Conservation (phyloP, 1,140 invertebrate genomes). For the Chionoecetes opilio region DNA sequence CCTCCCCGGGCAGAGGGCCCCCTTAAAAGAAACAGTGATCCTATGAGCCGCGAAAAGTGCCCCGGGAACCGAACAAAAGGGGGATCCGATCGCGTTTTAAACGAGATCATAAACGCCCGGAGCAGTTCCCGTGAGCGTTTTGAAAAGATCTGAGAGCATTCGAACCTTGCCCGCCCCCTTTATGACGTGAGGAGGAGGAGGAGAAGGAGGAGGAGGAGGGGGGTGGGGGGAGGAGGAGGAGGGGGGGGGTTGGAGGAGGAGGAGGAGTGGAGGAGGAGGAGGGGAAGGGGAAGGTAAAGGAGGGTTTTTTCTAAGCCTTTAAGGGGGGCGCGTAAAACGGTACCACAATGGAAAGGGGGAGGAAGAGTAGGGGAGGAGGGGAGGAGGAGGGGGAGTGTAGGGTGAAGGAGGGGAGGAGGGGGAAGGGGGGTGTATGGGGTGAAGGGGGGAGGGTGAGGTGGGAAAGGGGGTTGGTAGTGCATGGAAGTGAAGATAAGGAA, state of each 20-base stretch:
- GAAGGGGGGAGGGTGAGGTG: no score
- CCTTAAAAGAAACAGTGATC: constrained; percentile 6
- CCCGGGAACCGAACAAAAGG: background rate
- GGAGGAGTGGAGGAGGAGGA: background rate
- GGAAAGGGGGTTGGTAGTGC: no score
- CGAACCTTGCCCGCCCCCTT: background rate
- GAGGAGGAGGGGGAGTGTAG: background rate
- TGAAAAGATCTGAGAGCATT: background rate
- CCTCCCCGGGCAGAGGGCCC: background rate
- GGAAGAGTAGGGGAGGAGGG: background rate
- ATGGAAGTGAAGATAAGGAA: background rate
- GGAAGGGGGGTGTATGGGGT: background rate
- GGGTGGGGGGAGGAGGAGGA: background rate
- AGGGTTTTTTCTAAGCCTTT: background rate
- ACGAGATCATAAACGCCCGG: constrained; percentile 15
- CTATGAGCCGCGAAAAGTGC: background rate
- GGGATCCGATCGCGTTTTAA: constrained; percentile 15
- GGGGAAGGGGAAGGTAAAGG: background rate
- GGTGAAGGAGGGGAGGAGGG: background rate
- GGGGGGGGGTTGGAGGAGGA: no score
- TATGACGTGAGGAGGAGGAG: background rate
- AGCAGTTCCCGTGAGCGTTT: constrained; percentile 25
- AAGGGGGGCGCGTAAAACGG: background rate
- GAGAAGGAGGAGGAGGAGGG: background rate
- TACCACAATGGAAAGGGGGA: background rate